Conservation (phyloP, 1,140 invertebrate species). For the Musca vetustissima region DNA sequence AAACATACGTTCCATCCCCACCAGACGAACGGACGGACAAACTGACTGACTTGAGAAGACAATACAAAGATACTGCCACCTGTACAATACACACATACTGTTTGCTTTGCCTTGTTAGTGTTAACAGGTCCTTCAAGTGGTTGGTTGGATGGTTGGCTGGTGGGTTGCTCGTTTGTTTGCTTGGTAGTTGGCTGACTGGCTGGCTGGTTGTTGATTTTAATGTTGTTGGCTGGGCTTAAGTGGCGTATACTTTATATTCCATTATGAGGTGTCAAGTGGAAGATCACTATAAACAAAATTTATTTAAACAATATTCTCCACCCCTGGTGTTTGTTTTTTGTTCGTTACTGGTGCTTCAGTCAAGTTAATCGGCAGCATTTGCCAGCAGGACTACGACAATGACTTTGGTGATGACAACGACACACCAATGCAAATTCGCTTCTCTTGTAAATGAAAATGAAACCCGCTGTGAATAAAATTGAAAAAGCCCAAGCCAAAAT, state of each 20-base stretch:
- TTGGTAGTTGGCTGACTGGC: no score
- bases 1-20: no score
- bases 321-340: background rate
- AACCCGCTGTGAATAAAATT: background rate
- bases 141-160: slow-evolving; percentile 8
- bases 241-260: slow-evolving; percentile 54
- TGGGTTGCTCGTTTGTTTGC: background rate
- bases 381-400: background rate
- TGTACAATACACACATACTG: no score
- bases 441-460: slow-evolving; percentile 8
- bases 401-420: background rate
- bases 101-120: slow-evolving; percentile 14
- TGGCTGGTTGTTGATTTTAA: no score
- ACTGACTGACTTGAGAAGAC: no score
- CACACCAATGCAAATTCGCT: no score
- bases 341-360: background rate
- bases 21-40: no score
- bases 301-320: slow-evolving; percentile 25
- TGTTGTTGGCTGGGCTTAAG: slow-evolving; percentile 30
- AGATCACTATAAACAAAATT: slow-evolving; percentile 18
- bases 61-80: no score
- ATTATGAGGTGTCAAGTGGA: slow-evolving; percentile 56
- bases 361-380: slow-evolving; percentile 4
- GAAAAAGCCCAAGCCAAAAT: background rate
- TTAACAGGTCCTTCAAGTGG: slow-evolving; percentile 9